Evolutionary conservation across 1,140 invertebrate genomes (phyloP).

Genomic region (Leptoteleia sp.): DNA sequence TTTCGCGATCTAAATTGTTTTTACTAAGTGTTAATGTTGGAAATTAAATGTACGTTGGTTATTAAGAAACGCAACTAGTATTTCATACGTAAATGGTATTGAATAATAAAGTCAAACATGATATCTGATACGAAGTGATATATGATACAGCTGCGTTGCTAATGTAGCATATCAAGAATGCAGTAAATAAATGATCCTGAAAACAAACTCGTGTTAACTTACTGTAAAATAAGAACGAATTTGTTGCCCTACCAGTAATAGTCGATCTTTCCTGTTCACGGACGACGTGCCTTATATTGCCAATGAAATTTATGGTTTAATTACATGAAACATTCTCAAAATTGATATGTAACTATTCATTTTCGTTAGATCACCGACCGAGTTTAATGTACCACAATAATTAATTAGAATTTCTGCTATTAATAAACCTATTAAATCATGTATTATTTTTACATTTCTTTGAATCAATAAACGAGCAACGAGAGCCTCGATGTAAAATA

Average conservation of each 20-base stretch:
- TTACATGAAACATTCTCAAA: conserved; percentile 25
- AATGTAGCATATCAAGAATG: conserved; percentile 54
- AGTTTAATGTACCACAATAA: conserved; percentile 3
- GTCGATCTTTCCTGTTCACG: conserved; percentile 3
- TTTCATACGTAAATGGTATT: conserved; percentile 43
- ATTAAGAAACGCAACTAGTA: conserved; percentile 44
- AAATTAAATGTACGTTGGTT: conserved; percentile 32
- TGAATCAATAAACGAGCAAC: no score
- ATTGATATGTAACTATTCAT: conserved; percentile 21
- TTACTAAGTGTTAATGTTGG: conserved; percentile 37
- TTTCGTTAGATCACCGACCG: neutral
- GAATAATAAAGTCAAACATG: conserved; percentile 54
- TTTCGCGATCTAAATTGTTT: conserved; percentile 32
- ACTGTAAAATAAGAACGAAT: conserved; percentile 46
- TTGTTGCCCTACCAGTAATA: conserved; percentile 31
- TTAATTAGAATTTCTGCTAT: no score
- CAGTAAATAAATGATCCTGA: conserved; percentile 54
- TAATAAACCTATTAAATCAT: no score
- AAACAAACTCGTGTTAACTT: conserved; percentile 51
- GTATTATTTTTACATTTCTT: no score
- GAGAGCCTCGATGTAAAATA: no score
- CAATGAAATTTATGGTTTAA: conserved; percentile 28
- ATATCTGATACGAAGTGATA: conserved; percentile 52
- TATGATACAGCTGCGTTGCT: conserved; percentile 43
- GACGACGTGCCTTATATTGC: conserved; percentile 3